Percentiles rank a stretch among this genome's conserved stretches.
Evolutionary conservation across 1,140 invertebrate species (phyloP).

Genomic region (Neotoxoptera formosana): DNA sequence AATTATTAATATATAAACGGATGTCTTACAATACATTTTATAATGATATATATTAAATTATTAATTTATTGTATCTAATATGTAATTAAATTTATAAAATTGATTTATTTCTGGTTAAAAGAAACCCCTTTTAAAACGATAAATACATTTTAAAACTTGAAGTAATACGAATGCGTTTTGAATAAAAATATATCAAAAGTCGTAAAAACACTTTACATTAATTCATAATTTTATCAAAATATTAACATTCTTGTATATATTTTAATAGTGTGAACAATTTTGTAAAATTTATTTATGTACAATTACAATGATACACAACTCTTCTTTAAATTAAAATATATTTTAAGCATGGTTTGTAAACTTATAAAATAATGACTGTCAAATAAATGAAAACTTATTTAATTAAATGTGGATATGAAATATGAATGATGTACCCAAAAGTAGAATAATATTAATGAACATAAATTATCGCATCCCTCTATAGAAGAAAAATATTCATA

Average conservation of each 20-base stretch:
- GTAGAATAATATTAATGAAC: not conserved
- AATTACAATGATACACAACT: not conserved
- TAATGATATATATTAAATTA: no score
- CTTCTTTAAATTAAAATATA: not conserved
- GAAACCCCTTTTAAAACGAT: not conserved
- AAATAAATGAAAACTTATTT: not conserved
- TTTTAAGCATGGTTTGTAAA: not conserved
- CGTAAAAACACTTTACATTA: not conserved
- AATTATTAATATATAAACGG: not conserved
- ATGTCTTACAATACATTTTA: not conserved
- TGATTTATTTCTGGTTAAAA: not conserved
- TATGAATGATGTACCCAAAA: not conserved
- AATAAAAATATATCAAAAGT: not conserved
- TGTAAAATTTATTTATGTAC: not conserved
- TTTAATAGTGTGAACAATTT: not conserved
- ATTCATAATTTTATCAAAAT: not conserved
- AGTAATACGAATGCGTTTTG: not conserved
- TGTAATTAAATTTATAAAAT: not conserved
- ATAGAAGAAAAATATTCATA: not conserved
- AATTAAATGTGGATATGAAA: not conserved
- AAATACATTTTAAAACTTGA: not conserved
- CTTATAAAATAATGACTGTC: not conserved
- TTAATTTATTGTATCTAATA: not conserved
- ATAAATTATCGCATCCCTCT: not conserved
- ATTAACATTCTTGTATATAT: not conserved